Evolutionary conservation across 2,888 invertebrate species (phyloP).

Genomic region (Conomelus anceps): DNA sequence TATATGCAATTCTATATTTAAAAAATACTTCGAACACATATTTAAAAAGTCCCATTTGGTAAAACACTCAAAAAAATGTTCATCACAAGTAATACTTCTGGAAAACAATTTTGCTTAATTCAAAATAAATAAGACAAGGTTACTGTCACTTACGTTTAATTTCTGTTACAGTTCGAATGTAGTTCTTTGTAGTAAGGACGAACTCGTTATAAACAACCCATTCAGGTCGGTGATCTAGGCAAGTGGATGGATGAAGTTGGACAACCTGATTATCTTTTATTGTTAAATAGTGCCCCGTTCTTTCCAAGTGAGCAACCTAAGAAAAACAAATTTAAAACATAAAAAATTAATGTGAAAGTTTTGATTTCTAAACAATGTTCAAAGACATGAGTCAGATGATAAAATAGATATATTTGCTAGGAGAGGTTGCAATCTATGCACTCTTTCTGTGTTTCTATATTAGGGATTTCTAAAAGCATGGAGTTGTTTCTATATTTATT

Average conservation of each 20-base stretch:
- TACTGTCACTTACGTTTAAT: slow-evolving; percentile 78
- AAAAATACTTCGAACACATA: no score
- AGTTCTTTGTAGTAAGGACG: slow-evolving; percentile 98
- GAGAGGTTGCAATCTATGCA: background rate
- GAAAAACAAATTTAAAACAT: background rate
- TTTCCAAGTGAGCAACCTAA: slow-evolving; percentile 91
- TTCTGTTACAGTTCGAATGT: slow-evolving; percentile 97
- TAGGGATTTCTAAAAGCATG: no score
- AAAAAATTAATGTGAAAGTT: background rate
- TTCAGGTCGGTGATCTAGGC: slow-evolving; percentile 98
- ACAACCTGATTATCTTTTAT: slow-evolving; percentile 99
- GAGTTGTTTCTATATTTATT: no score
- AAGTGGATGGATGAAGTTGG: slow-evolving; percentile 97
- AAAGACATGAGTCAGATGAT: background rate
- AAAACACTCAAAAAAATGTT: no score
- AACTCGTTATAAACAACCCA: slow-evolving; percentile 99
- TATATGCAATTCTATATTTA: no score
- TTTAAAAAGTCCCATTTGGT: background rate
- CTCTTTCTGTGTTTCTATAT: no score
- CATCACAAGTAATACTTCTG: no score
- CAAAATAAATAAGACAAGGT: no score
- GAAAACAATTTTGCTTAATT: no score
- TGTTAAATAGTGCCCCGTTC: slow-evolving; percentile 96
- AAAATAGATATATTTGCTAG: no score
- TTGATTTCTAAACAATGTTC: background rate